phyloP scores from a whole-genome alignment of 2,797 vertebrate genomes.

The Menidia menidia region DNA sequence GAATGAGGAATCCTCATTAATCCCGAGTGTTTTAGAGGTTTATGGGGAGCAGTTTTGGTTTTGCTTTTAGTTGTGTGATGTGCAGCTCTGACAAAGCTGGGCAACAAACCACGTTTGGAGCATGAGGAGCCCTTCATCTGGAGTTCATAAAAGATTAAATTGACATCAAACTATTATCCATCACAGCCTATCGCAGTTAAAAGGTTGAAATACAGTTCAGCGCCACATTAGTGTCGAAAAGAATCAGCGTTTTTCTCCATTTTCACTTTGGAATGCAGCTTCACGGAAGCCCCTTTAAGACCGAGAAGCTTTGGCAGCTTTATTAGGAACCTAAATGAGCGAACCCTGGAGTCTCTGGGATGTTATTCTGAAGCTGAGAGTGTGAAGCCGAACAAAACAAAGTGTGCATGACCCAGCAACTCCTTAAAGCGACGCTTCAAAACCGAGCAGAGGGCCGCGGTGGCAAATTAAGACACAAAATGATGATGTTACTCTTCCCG shows the following conservation, averaged over 20 bases:
- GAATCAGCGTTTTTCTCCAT: neutral
- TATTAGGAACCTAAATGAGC: slow-evolving; percentile 8
- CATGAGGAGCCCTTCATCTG: neutral
- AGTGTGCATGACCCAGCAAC: slow-evolving; percentile 23
- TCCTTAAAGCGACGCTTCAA: slow-evolving; percentile 36
- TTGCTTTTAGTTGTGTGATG: too few species aligned
- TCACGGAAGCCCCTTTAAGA: neutral
- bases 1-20: too few species aligned
- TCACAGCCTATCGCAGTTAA: too few species aligned
- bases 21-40: too few species aligned
- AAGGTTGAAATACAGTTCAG: neutral
- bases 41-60: too few species aligned
- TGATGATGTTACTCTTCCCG: slow-evolving; percentile 63
- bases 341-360: slow-evolving; percentile 19
- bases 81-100: neutral
- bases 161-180: neutral
- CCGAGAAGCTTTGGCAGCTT: too few species aligned
- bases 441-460: slow-evolving; percentile 34
- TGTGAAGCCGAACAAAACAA: slow-evolving; percentile 44
- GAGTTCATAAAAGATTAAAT: neutral
- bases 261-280: neutral
- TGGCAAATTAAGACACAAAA: slow-evolving; percentile 60
- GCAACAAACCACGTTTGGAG: too few species aligned
- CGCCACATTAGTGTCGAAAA: neutral
- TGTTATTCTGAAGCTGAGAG: slow-evolving; percentile 20